Percentiles rank a stretch among this genome's conserved stretches.
phyloP scores from a whole-genome alignment of 2,113 vertebrate species.

The Pelecanus crispus region DNA sequence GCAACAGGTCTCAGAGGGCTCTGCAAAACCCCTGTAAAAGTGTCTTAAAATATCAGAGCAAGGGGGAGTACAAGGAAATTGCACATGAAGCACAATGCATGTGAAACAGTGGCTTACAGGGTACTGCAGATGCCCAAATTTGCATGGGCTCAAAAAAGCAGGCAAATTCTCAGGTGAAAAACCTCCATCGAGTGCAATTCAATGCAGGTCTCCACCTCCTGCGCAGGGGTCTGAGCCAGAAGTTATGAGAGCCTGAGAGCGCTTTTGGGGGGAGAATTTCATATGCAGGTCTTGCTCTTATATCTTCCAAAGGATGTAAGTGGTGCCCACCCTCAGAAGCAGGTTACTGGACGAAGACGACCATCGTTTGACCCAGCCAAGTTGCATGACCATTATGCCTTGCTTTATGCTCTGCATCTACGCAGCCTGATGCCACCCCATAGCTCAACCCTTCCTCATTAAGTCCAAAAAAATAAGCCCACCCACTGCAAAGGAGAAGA shows the following conservation, averaged over 20 bases:
- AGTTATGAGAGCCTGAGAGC: background rate
- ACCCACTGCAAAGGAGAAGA: background rate
- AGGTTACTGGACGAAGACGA: background rate
- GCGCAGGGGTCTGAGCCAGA: background rate
- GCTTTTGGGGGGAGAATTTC: background rate
- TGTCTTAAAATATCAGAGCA: background rate
- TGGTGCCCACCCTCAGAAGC: accelerated
- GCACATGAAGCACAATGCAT: background rate
- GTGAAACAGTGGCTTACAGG: accelerated
- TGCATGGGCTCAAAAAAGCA: background rate
- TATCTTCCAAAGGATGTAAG: background rate
- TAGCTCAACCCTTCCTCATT: background rate
- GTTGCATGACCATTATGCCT: background rate
- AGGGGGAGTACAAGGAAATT: background rate
- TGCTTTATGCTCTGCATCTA: background rate
- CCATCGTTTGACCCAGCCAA: background rate
- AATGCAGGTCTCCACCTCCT: background rate
- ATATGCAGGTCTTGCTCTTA: background rate
- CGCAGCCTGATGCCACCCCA: background rate
- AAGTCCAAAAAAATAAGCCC: background rate
- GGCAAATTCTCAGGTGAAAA: background rate
- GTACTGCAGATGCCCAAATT: background rate
- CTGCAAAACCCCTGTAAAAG: background rate
- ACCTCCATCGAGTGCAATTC: background rate
- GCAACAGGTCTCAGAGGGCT: background rate